phyloP scores from a whole-genome alignment of 1,140 invertebrate species.

The Drosophila baimaii region DNA sequence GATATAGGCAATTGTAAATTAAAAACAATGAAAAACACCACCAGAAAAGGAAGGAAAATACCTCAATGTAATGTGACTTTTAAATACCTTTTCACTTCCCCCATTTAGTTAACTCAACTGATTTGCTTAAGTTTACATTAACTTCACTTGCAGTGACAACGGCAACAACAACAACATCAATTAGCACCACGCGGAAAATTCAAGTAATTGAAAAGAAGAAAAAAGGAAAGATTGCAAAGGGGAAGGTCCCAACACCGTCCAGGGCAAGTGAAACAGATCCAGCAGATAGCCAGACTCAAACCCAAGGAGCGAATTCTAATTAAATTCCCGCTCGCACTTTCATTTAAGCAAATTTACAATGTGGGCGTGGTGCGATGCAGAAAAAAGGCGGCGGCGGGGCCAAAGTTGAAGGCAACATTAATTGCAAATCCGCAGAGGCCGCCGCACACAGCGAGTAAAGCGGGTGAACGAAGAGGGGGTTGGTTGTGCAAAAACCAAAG shows the following conservation, averaged over 20 bases:
- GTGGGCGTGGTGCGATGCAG: conserved; percentile 18
- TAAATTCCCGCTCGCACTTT: conserved; percentile 81
- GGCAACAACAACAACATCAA: conserved; percentile 48
- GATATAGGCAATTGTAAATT: no score
- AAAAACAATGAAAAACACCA: not conserved
- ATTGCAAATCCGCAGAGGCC: conserved; percentile 76
- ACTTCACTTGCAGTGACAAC: conserved; percentile 39
- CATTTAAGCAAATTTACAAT: conserved; percentile 79
- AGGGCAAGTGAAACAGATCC: conserved; percentile 48
- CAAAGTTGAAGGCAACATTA: conserved; percentile 82
- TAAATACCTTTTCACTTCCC: not conserved
- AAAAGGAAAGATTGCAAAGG: conserved; percentile 1
- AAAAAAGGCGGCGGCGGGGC: conserved; percentile 32
- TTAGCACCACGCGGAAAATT: conserved; percentile 49
- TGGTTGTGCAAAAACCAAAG: conserved; percentile 20
- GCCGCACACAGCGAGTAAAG: conserved; percentile 11
- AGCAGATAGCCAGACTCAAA: conserved; percentile 45
- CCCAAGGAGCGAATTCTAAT: conserved; percentile 67
- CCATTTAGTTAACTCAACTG: conserved; percentile 58
- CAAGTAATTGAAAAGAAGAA: conserved; percentile 53
- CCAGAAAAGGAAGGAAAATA: not conserved
- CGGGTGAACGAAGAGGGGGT: not conserved
- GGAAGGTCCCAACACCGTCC: not conserved
- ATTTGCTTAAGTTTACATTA: conserved; percentile 57
- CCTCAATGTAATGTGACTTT: not conserved